These are phyloP conservation scores for Manis javanica DNA, from an alignment of 2,797 vertebrate species.

Conservation along the genomic window DNA sequence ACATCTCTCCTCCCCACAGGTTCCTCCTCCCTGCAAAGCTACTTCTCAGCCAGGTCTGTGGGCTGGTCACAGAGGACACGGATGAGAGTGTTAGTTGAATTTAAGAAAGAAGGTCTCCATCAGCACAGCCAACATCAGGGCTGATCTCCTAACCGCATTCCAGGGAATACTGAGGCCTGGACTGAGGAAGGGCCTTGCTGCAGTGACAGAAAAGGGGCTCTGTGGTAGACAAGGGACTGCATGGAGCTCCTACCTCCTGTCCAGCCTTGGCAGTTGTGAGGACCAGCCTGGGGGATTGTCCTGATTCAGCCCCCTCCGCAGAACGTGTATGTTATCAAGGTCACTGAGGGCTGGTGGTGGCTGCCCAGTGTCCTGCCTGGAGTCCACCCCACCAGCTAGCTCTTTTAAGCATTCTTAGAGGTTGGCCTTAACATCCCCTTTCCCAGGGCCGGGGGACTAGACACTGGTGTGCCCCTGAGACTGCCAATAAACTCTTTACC, in stretches of 20 bases:
- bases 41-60: neutral
- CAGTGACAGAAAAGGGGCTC: no score
- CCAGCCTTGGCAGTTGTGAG: neutral
- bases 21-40: neutral
- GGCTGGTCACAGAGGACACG: neutral
- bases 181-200: neutral
- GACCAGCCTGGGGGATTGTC: fast-evolving
- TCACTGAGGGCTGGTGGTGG: fast-evolving
- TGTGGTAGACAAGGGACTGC: neutral
- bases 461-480: neutral
- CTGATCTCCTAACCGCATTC: neutral
- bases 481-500: neutral
- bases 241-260: neutral
- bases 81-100: neutral
- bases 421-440: neutral
- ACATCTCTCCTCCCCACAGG: neutral
- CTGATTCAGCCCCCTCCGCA: neutral
- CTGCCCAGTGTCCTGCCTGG: neutral
- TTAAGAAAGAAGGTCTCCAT: neutral
- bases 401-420: neutral
- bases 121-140: neutral
- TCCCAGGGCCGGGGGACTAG: neutral
- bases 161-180: constrained; percentile 3
- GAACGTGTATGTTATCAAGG: no score
- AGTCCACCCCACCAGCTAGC: no score